Evolutionary conservation across 2,113 vertebrate species (phyloP), one percentile per base, ranked within the genome.

Genomic region (Megaceryle maxima): DNA sequence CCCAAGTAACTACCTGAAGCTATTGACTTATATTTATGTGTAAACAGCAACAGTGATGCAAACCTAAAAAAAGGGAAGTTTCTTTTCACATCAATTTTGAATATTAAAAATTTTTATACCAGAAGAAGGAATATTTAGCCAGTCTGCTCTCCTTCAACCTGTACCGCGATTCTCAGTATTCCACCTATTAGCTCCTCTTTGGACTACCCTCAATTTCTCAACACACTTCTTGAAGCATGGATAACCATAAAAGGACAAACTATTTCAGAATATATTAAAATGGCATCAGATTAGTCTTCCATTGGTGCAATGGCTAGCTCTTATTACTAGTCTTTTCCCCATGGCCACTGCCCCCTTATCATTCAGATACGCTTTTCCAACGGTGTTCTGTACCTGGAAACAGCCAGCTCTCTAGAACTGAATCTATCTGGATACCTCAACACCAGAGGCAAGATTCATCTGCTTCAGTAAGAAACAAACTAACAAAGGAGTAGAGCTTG

Each of bases 1-100:
- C 60, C 86, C 90, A 90, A 96, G 62, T 92, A 87, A 81, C 92
- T 95, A 78, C 80, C 95, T 95, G 60, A 68, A 90, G 56, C 86
- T 94, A 68, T 37, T 72, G 41, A 84, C 28, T 92, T 81, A 64
- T 33, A 93, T 80, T 83, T 55, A 92, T 33, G 82, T 91, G 24
- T 56, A 78, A 97, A 90, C 44, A 94, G 67, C 33, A 88, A 83
- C 41, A 87, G 8, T 35, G 70, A 79, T 16, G n/a, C 73, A 94
- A 80, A 90, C 67, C 77, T 86, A 86, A 68, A 79, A 90, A 51
- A 86, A 92, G 8, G 44, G 48, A 92, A 60, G 43, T 14, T 76
- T 67, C 1, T 76, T 92, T 89, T 69, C 14, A 68, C 4, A 53
- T 13, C 29, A 51, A 35, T 63, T 67, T 55, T 62, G 37, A 73